phyloP scores from a whole-genome alignment of 1,140 invertebrate species.

The Drosophila parabipectinata region DNA sequence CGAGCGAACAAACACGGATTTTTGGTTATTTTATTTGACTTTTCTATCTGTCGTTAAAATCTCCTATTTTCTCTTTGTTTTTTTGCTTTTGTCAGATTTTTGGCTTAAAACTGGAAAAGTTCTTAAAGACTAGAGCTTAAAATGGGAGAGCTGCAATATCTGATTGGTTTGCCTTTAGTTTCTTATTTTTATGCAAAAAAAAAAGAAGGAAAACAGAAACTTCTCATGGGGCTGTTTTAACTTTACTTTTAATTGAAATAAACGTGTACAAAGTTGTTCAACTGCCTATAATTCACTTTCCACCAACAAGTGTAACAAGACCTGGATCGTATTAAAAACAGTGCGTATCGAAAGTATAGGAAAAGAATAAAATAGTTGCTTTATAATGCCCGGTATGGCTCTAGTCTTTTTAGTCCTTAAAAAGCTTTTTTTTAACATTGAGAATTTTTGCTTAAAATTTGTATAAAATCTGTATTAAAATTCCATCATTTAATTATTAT shows the following conservation, averaged over 20 bases:
- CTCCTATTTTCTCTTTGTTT: constrained; percentile 11
- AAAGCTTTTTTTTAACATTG: no score
- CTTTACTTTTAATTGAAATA: constrained; percentile 69
- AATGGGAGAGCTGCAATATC: not conserved
- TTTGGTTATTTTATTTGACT: constrained; percentile 6
- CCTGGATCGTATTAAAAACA: constrained; percentile 19
- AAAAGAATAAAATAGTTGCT: not conserved
- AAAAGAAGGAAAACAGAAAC: not conserved
- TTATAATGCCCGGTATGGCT: no score
- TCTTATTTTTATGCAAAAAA: not conserved
- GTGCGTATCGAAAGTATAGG: constrained; percentile 8
- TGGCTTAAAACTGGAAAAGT: constrained; percentile 18
- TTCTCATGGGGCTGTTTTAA: constrained; percentile 27
- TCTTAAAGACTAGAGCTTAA: not conserved
- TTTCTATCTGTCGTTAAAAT: not conserved
- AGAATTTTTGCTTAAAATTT: no score
- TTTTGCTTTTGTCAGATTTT: constrained; percentile 29
- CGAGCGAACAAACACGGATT: constrained; percentile 13
- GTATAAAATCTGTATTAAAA: no score
- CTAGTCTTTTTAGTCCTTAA: no score
- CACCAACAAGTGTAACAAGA: constrained; percentile 26
- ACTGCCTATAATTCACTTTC: constrained; percentile 65
- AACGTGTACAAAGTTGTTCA: constrained; percentile 60
- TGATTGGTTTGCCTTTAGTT: not conserved
- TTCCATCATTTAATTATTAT: no score